Percentiles rank a stretch among this genome's conserved stretches.
Evolutionary conservation across 2,113 vertebrate species (phyloP).

Genomic region (Falco punctatus): DNA sequence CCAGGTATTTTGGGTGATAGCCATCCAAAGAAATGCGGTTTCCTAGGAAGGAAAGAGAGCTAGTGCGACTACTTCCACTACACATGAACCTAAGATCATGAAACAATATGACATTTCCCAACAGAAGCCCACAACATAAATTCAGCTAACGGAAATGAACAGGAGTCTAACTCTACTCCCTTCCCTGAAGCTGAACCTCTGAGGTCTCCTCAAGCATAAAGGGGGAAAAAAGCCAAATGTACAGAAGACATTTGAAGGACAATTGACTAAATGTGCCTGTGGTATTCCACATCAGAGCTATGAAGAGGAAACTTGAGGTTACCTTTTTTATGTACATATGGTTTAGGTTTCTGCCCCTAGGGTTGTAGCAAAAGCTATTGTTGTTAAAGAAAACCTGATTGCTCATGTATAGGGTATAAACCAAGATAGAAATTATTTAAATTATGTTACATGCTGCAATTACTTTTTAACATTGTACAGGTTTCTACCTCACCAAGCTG

Average conservation of each 20-base stretch:
- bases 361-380: slow-evolving; percentile 31
- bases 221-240: slow-evolving; percentile 23
- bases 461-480: not conserved
- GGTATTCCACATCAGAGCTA: slow-evolving; percentile 51
- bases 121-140: slow-evolving; percentile 35
- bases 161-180: not conserved
- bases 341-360: slow-evolving; percentile 28
- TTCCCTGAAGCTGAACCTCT: slow-evolving; percentile 30
- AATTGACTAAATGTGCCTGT: slow-evolving; percentile 48
- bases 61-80: not conserved
- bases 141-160: slow-evolving; percentile 45
- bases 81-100: not conserved
- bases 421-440: not conserved
- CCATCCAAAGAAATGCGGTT: not conserved
- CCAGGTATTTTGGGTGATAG: not conserved
- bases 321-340: slow-evolving; percentile 15
- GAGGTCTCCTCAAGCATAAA: slow-evolving; percentile 56
- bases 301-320: slow-evolving; percentile 46
- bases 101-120: slow-evolving; percentile 40
- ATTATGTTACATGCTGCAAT: not conserved
- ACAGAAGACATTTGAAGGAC: slow-evolving; percentile 58
- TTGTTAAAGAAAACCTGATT: slow-evolving; percentile 11
- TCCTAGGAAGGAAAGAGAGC: not conserved
- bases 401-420: not conserved
- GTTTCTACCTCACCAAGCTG: not conserved